phyloP scores from a whole-genome alignment of 2,797 vertebrate species.

The Argentina silus region DNA sequence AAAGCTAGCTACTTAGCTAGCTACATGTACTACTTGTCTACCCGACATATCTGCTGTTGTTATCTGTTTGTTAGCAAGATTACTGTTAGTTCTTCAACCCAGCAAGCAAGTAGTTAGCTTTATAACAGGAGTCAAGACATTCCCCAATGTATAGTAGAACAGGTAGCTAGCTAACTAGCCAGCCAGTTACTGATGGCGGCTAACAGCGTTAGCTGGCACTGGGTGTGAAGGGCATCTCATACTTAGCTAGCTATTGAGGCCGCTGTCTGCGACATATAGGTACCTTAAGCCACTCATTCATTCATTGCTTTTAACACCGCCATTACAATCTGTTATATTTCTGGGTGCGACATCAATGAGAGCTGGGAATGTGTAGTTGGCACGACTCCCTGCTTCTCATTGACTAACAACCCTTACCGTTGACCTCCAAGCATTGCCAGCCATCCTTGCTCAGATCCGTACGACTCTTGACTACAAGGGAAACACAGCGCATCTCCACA shows the following conservation, averaged over 20 bases:
- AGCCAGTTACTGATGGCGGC: neutral
- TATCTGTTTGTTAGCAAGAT: no score
- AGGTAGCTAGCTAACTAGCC: conserved; percentile 1
- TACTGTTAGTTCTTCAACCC: no score
- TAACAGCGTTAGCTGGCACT: neutral
- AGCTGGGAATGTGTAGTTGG: neutral
- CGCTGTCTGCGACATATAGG: no score
- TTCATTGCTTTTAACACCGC: neutral
- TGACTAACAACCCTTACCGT: conserved; percentile 67
- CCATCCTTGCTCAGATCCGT: conserved; percentile 64
- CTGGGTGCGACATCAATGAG: neutral
- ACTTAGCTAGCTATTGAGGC: neutral
- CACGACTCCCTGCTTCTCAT: neutral
- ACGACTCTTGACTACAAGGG: no score
- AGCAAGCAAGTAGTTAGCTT: no score
- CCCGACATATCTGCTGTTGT: no score
- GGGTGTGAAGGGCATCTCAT: conserved; percentile 1
- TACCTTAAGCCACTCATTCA: neutral
- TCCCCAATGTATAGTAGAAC: neutral
- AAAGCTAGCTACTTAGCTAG: neutral
- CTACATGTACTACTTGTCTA: neutral
- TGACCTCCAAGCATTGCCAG: conserved; percentile 79
- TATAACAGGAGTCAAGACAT: no score
- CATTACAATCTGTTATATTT: neutral
- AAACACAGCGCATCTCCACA: no score